These are phyloP conservation scores for Cheilinus undulatus DNA, from an alignment of 2,113 vertebrate genomes.

Conservation along the genomic window DNA sequence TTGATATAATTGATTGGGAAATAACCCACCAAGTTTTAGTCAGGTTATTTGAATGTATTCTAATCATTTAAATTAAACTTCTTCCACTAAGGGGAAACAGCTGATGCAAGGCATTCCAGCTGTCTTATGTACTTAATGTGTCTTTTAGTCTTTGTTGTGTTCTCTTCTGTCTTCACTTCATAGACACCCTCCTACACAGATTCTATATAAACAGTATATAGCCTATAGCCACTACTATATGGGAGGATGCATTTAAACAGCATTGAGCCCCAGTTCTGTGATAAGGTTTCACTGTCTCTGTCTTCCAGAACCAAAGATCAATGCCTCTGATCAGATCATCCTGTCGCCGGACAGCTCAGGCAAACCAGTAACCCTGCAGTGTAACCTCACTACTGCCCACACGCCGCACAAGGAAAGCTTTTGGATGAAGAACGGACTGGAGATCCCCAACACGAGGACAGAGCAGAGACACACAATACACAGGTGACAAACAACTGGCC, in stretches of 20 bases:
- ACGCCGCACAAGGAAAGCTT: constrained; percentile 88
- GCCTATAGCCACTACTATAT: constrained; percentile 57
- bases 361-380: constrained; percentile 85
- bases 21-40: background rate
- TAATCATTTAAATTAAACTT: background rate
- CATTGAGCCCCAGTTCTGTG: constrained; percentile 59
- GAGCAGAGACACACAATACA: constrained; percentile 83
- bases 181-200: constrained; percentile 65
- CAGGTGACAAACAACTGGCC: constrained; percentile 81
- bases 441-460: constrained; percentile 87
- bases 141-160: constrained; percentile 63
- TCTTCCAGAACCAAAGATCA: constrained; percentile 95
- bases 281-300: constrained; percentile 74
- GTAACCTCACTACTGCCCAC: constrained; percentile 93
- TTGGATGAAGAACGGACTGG: constrained; percentile 95
- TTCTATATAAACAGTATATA: constrained; percentile 64
- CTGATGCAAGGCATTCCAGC: constrained; percentile 4
- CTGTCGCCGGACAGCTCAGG: constrained; percentile 73
- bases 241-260: constrained; percentile 36
- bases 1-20: too few species aligned
- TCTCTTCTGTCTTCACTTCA: constrained; percentile 57
- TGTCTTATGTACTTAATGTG: constrained; percentile 42
- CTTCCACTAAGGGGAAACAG: constrained; percentile 1
- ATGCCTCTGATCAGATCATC: constrained; percentile 89
- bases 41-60: too few species aligned